Conservation (phyloP, 2,797 vertebrate species). For the Sebastes trivittatus region DNA sequence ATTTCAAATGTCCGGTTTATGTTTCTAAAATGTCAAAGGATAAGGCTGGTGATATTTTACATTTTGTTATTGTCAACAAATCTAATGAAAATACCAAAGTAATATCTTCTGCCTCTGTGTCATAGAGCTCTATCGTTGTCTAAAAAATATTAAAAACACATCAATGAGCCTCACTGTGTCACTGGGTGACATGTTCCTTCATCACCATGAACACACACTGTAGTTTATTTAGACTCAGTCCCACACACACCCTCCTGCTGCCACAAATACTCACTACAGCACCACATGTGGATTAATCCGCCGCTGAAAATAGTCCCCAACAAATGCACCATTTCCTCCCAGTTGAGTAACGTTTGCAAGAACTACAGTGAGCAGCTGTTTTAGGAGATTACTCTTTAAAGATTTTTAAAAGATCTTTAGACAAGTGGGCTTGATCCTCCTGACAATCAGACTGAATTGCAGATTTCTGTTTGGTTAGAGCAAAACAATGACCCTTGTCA, state of each 20-base stretch:
- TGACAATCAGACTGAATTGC: not conserved
- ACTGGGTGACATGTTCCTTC: too few species aligned
- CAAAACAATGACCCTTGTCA: too few species aligned
- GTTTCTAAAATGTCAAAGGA: not conserved
- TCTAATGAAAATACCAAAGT: not conserved
- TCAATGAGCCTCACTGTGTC: too few species aligned
- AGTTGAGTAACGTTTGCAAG: not conserved
- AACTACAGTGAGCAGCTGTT: not conserved
- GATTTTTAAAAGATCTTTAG: too few species aligned
- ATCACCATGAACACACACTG: too few species aligned
- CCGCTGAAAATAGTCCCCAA: not conserved
- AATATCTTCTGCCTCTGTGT: not conserved
- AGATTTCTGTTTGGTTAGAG: not conserved
- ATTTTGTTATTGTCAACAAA: not conserved
- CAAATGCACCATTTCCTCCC: not conserved
- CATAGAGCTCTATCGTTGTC: not conserved
- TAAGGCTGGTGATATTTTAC: not conserved
- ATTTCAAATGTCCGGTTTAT: not conserved
- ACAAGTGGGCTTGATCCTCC: not conserved
- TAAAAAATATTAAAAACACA: not conserved
- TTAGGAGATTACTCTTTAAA: not conserved
- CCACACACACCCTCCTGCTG: not conserved
- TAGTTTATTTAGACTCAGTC: too few species aligned
- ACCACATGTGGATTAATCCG: not conserved
- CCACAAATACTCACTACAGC: not conserved